Evolutionary conservation across 1,140 invertebrate genomes (phyloP), one percentile per base, ranked within the genome.

Genomic region (Leptestheria dahalacensis): DNA sequence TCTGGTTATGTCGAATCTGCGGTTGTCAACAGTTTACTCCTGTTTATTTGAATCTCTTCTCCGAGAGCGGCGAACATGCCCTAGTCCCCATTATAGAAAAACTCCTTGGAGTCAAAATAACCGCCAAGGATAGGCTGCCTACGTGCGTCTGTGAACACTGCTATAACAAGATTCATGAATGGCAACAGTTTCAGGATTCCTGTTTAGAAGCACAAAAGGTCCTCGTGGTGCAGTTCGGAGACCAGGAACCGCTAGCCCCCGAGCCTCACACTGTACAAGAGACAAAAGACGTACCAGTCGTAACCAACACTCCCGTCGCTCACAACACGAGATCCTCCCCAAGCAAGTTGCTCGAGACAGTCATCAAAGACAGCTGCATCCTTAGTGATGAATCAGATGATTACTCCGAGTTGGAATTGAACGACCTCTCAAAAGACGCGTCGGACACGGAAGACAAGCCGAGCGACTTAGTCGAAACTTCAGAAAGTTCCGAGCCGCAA

Each of bases 311-410:
- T 2, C 20, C 53, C 20, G 15, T 26, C 46, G n/a, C 46, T 2
- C 9, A 26, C 21, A 55, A 26, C 21, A 25, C 53, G 6, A 12
- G 10, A 18, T 20, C 33, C 12, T 29, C 12, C 33, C 26, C 28
- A 21, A 33, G 33, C 33, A 55, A 55, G n/a, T 18, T 55, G 20
- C 53, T 55, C 18, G 53, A 55, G 25, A 55, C 53, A 26, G 53
- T 33, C 33, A 55, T 55, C 20, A 55, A 55, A n/a, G 53, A 55
- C 33, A 55, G 26, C 26, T 55, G 53, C 53, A 55, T 55, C 21
- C 33, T 55, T n/a, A 33, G 24, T 11, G 53, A 55, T 29, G 53
- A 55, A 1, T 55, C 53, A 20, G 53, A 55, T n/a, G 53, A 55
- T 12, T 55, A 55, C 33, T 29, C 26, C 1, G 15, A 29, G 3